phyloP scores from a whole-genome alignment of 92 coral and sea anemone species.

The Phenganax stokvisi region DNA sequence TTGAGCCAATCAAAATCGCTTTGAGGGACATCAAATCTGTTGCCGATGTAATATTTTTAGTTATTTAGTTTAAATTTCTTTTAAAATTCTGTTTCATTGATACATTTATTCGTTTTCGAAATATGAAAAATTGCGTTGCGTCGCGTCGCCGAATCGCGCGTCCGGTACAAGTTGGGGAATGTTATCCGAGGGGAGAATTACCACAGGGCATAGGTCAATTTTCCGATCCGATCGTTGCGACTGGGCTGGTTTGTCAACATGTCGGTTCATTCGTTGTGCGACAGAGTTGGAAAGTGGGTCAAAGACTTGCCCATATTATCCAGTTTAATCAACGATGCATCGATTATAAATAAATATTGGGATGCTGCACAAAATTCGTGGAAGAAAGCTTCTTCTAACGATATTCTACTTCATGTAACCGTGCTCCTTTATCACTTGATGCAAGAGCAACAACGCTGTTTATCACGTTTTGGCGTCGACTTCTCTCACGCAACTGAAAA shows the following conservation, averaged over 20 bases:
- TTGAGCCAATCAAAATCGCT: too few species aligned
- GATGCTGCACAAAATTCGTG: slow-evolving; percentile 21
- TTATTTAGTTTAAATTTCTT: too few species aligned
- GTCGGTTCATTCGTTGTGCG: slow-evolving; percentile 14
- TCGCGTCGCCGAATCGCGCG: too few species aligned
- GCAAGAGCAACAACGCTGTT: slow-evolving; percentile 18
- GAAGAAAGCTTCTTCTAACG: slow-evolving; percentile 14
- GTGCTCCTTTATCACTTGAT: slow-evolving; percentile 26
- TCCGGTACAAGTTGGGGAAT: too few species aligned
- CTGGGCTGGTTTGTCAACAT: neutral
- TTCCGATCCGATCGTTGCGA: too few species aligned
- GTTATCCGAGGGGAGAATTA: too few species aligned
- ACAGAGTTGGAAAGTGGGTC: slow-evolving; percentile 22
- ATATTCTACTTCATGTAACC: slow-evolving; percentile 9
- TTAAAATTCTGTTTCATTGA: too few species aligned
- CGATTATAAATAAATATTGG: slow-evolving; percentile 14
- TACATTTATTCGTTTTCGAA: too few species aligned
- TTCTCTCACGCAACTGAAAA: slow-evolving; percentile 19
- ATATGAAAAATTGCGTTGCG: too few species aligned
- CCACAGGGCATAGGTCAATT: too few species aligned
- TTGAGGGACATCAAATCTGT: too few species aligned
- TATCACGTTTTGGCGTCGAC: neutral
- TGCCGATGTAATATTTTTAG: too few species aligned
- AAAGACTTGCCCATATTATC: slow-evolving; percentile 23
- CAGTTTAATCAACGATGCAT: slow-evolving; percentile 4